Evolutionary conservation across 2,888 invertebrate species (phyloP).

Genomic region (Cheilosia vernalis): DNA sequence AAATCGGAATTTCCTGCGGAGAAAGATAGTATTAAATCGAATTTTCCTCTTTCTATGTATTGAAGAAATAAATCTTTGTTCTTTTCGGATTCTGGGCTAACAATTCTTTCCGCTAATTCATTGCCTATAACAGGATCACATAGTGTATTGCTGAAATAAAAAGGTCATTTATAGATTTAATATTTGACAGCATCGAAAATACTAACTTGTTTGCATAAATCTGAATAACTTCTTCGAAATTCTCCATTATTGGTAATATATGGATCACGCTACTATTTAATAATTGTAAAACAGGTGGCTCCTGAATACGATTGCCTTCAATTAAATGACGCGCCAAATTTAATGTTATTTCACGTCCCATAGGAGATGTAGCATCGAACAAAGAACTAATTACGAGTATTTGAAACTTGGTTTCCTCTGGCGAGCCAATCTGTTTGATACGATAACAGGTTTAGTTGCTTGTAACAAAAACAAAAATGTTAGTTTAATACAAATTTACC

Average conservation of each 20-base stretch:
- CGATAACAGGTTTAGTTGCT: conserved; percentile 13
- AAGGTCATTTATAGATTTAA: conserved; percentile 8
- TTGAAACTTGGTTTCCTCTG: conserved; percentile 92
- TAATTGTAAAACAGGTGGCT: conserved; percentile 87
- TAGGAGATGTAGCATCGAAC: conserved; percentile 89
- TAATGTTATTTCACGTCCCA: conserved; percentile 92
- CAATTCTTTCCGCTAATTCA: conserved; percentile 88
- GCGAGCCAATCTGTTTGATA: conserved; percentile 87
- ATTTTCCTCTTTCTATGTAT: conserved; percentile 87
- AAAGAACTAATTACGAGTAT: conserved; percentile 93
- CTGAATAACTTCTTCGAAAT: conserved; percentile 78
- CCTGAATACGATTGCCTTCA: conserved; percentile 88
- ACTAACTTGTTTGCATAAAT: conserved; percentile 81
- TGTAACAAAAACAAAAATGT: neutral
- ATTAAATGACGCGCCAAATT: conserved; percentile 93
- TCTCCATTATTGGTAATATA: conserved; percentile 87
- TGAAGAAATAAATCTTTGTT: conserved; percentile 85
- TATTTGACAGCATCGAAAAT: neutral
- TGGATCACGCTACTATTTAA: conserved; percentile 90
- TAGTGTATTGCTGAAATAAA: conserved; percentile 78
- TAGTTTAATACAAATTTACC: conserved; percentile 83
- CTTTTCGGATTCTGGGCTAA: conserved; percentile 81
- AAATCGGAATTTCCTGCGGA: conserved; percentile 89
- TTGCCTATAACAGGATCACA: conserved; percentile 81
- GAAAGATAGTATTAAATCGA: conserved; percentile 89